A percentile compares a stretch with the other conserved stretches of the same genome.
Conservation (phyloP, 2,888 invertebrate genomes). For the Aphodius sticticus region DNA sequence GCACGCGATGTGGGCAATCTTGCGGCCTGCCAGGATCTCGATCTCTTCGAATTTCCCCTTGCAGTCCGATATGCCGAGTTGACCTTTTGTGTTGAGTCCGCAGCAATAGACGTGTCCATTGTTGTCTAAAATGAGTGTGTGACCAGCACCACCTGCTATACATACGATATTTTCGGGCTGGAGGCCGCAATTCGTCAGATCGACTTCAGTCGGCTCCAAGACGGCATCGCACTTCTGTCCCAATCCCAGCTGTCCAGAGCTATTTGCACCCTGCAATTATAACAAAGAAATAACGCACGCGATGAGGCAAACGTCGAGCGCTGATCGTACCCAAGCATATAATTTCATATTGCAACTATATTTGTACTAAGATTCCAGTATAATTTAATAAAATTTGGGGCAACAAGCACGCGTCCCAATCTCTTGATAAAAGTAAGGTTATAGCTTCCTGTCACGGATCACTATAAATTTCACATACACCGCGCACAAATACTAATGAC, state of each 20-base stretch:
- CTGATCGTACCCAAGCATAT: conserved; percentile 45
- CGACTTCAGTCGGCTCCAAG: conserved; percentile 63
- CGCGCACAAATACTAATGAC: neutral
- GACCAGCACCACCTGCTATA: conserved; percentile 81
- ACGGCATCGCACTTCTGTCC: conserved; percentile 73
- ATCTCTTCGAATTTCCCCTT: conserved; percentile 67
- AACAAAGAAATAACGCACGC: conserved; percentile 1
- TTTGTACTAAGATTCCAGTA: conserved; percentile 40
- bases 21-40: conserved; percentile 63
- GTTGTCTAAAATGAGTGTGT: conserved; percentile 73
- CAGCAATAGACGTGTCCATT: conserved; percentile 77
- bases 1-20: conserved; percentile 71
- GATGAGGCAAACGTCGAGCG: conserved; percentile 11
- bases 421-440: conserved; percentile 40
- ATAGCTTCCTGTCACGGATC: conserved; percentile 27
- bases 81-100: conserved; percentile 81
- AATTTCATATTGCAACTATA: conserved; percentile 45
- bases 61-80: conserved; percentile 69
- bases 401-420: conserved; percentile 45
- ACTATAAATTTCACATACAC: conserved; percentile 4
- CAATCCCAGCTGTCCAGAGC: conserved; percentile 81
- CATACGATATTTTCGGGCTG: conserved; percentile 64
- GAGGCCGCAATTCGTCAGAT: conserved; percentile 52
- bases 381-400: conserved; percentile 41
- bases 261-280: conserved; percentile 77